Conservation (phyloP, 2,113 vertebrate genomes). For the Nycticryphes semicollaris region DNA sequence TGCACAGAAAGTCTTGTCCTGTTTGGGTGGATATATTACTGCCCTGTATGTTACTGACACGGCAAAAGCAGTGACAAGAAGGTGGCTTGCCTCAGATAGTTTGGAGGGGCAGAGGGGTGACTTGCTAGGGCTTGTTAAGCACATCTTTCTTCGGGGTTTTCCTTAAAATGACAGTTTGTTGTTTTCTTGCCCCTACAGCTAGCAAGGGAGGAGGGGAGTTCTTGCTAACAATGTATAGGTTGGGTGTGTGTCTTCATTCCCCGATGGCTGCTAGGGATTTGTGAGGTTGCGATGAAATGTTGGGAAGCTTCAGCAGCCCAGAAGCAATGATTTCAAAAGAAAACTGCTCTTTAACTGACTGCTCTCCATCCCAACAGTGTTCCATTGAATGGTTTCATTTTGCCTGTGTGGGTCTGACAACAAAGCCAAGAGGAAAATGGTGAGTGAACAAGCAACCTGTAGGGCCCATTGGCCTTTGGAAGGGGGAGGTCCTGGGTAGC, state of each 20-base stretch:
- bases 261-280: background rate
- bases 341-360: background rate
- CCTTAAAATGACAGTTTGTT: background rate
- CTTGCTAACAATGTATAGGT: background rate
- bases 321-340: background rate
- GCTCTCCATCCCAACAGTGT: constrained; percentile 79
- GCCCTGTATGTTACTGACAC: background rate
- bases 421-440: constrained; percentile 99
- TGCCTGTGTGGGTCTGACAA: constrained; percentile 94
- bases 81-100: background rate
- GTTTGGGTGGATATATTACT: background rate
- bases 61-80: background rate
- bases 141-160: background rate
- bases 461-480: background rate
- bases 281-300: background rate
- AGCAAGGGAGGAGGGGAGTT: background rate
- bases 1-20: background rate
- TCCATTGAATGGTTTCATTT: constrained; percentile 99
- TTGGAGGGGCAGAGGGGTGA: background rate
- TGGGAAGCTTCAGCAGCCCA: background rate
- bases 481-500: background rate
- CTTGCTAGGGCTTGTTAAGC: background rate
- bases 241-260: background rate
- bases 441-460: constrained; percentile 66
- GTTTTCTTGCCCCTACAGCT: background rate